Percentiles rank a stretch among this genome's conserved stretches.
Evolutionary conservation across 2,888 invertebrate genomes (phyloP).

Genomic region (Ennomos fuscantarius): DNA sequence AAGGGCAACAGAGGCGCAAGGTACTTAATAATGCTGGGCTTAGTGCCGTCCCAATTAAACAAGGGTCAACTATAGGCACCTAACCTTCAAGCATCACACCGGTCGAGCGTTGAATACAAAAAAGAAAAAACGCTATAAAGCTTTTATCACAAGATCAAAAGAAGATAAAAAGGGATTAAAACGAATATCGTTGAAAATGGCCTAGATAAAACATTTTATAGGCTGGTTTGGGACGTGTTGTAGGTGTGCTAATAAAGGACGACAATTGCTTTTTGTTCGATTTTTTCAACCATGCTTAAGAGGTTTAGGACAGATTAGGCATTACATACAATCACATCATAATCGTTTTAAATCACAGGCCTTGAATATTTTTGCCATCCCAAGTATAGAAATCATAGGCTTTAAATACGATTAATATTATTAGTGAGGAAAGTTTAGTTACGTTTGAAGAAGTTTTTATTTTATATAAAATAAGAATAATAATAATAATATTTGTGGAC

Average conservation of each 20-base stretch:
- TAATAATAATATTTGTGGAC: too few relatives aligned
- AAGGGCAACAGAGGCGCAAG: slow-evolving; percentile 44
- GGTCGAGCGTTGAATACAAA: slow-evolving; percentile 35
- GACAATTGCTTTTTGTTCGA: neutral
- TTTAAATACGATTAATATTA: too few relatives aligned
- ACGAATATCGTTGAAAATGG: slow-evolving; percentile 25
- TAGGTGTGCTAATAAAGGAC: slow-evolving; percentile 9
- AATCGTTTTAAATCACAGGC: too few relatives aligned
- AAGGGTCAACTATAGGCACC: slow-evolving; percentile 31
- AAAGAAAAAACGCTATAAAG: slow-evolving; percentile 32
- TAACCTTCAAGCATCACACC: slow-evolving; percentile 22
- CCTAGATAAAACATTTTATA: slow-evolving; percentile 22
- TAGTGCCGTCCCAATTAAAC: slow-evolving; percentile 43
- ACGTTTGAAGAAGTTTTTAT: too few relatives aligned
- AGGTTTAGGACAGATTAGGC: too few relatives aligned
- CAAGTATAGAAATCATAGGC: too few relatives aligned
- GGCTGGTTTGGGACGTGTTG: slow-evolving; percentile 10
- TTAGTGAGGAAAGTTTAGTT: too few relatives aligned
- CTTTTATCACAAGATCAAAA: slow-evolving; percentile 29
- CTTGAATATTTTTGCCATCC: too few relatives aligned
- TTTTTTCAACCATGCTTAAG: neutral
- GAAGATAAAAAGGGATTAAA: slow-evolving; percentile 31
- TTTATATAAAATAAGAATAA: too few relatives aligned
- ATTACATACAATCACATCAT: too few relatives aligned
- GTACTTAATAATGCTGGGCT: slow-evolving; percentile 51